These are phyloP conservation scores for Dendropsophus ebraccatus DNA, from an alignment of 2,113 vertebrate species.

Conservation along the genomic window DNA sequence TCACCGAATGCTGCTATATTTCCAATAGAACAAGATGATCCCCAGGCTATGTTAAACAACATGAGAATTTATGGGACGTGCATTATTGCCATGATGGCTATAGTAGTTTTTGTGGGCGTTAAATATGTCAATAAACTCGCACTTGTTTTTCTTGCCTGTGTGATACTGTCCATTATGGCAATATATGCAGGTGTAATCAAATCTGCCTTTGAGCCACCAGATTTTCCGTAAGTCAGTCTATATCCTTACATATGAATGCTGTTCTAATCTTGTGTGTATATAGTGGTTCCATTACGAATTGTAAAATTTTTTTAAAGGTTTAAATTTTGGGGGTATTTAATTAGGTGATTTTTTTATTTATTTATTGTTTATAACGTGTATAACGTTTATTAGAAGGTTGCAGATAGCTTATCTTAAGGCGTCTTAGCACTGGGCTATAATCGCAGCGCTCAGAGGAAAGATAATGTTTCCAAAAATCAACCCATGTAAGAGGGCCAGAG, in stretches of 20 bases:
- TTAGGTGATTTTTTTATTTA: no score
- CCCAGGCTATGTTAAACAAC: slow-evolving; percentile 92
- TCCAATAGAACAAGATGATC: slow-evolving; percentile 91
- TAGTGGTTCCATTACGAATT: no score
- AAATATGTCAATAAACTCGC: slow-evolving; percentile 99
- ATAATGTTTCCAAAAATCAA: no score
- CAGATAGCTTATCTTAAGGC: no score
- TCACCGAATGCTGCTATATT: slow-evolving; percentile 92
- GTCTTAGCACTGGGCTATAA: no score
- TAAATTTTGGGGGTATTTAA: no score
- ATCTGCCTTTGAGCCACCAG: slow-evolving; percentile 86
- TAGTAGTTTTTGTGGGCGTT: slow-evolving; percentile 94
- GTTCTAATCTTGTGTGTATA: not conserved
- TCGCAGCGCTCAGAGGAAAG: no score
- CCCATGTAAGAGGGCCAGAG: no score
- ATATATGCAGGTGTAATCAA: slow-evolving; percentile 98
- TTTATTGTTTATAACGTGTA: no score
- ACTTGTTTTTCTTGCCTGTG: slow-evolving; percentile 93
- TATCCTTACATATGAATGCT: not conserved
- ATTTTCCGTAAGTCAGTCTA: slow-evolving; percentile 87
- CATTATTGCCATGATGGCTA: slow-evolving; percentile 93
- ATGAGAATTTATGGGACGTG: slow-evolving; percentile 97
- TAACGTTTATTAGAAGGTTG: no score
- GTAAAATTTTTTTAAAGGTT: no score
- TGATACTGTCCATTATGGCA: slow-evolving; percentile 95